These are phyloP conservation scores for Axea sp. DNA, from an alignment of 2,888 invertebrate genomes.

Conservation along the genomic window DNA sequence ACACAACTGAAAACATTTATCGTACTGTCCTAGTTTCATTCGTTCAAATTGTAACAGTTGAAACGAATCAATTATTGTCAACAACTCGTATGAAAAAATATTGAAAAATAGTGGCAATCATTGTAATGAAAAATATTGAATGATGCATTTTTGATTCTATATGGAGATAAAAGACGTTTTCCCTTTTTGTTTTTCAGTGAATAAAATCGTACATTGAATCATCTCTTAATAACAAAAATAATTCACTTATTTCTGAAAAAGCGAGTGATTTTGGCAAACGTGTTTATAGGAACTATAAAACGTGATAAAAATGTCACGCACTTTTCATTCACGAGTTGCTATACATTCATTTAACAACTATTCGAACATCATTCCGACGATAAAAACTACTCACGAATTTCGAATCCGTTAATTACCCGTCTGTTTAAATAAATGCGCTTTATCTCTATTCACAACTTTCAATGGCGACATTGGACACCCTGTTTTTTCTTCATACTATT, in stretches of 20 bases:
- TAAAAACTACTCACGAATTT: constrained; percentile 9
- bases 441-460: constrained; percentile 21
- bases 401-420: constrained; percentile 7
- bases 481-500: constrained; percentile 17
- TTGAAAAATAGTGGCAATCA: not conserved
- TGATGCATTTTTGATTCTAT: not conserved
- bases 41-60: not conserved
- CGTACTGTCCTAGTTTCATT: not conserved
- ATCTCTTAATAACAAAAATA: constrained; percentile 10
- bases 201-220: constrained; percentile 9
- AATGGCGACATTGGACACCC: constrained; percentile 19
- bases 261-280: constrained; percentile 34
- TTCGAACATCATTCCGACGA: constrained; percentile 10
- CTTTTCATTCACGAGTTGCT: constrained; percentile 2
- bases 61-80: constrained; percentile 3
- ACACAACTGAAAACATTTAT: not conserved
- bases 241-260: constrained; percentile 3
- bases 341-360: not conserved
- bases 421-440: constrained; percentile 19
- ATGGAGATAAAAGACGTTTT: too few relatives aligned
- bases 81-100: not conserved
- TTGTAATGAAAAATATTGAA: constrained; percentile 4
- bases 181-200: too few relatives aligned
- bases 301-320: constrained; percentile 9
- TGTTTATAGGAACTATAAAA: constrained; percentile 49